Base-by-base conservation (phyloP, 2,113 vertebrate species). In the Hiodon tergisus region DNA sequence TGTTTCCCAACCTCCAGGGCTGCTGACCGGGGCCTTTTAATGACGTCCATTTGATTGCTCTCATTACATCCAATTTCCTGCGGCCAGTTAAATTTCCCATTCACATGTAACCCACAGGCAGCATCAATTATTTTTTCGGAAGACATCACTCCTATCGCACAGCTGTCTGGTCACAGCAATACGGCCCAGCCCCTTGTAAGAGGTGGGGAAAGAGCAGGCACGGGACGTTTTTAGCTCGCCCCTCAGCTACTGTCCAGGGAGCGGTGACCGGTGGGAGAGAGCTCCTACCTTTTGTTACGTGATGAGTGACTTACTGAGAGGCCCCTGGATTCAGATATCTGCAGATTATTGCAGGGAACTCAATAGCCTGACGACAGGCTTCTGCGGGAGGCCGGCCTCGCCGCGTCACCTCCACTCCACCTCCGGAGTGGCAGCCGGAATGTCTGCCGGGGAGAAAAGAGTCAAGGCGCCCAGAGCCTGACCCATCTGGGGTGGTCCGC, bases 51-150 rank as follows among this genome's bases (percentile, higher is more conserved):
- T 68, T n/a, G 50, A 14, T 69, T 67, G 50, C 67, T 69, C n/a
- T 69, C 51, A 69, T 69, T 69, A 69, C 52, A 11, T 54, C 67
- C 50, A 69, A 69, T 69, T 69, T 69, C 67, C 50, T 69, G 14
- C 51, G 53, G 14, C 67, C 13, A 69, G 50, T 69, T 69, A 52
- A 3, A 68, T 50, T 69, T 53, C 52, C 17, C 67, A 54, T 16
- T 5, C 8, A n/a, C 67, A 51, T 47, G 13, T 50, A 68, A n/a
- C 47, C 67, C 67, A 8, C 50, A 69, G 67, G 7, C 65, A 68
- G 51, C 5, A 8, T 48, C 13, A 50, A 51, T 8, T 14, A 17
- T 17, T 53, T 31, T 31, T 66, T 66, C 63, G 31, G 31, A 66
- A 16, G 10, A 47, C 50, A 54, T 69, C 14, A 52, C 9, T 17